Conservation (phyloP, 2,113 vertebrate species). For the Ammodytes marinus region DNA sequence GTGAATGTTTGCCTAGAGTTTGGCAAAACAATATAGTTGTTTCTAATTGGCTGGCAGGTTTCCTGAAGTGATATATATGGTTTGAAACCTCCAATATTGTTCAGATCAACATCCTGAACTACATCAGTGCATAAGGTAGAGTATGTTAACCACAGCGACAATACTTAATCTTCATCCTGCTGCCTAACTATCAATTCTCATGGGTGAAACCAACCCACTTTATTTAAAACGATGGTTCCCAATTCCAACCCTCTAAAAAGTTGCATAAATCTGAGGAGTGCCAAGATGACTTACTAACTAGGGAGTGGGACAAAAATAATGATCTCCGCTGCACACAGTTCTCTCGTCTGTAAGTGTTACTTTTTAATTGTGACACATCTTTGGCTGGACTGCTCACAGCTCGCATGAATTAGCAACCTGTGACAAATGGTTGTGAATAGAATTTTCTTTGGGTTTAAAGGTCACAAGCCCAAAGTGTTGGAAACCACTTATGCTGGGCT, state of each 20-base stretch:
- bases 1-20: too few species aligned
- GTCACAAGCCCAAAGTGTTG: background rate
- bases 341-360: background rate
- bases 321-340: background rate
- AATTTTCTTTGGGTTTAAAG: slow-evolving; percentile 17
- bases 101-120: background rate
- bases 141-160: background rate
- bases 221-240: background rate
- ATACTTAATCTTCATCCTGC: background rate
- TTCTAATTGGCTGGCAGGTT: background rate
- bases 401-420: background rate
- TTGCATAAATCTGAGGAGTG: background rate
- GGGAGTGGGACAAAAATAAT: background rate
- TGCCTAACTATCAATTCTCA: background rate
- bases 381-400: background rate
- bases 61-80: background rate
- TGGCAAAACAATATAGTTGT: background rate
- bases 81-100: background rate
- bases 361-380: background rate
- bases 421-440: background rate
- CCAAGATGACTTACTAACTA: background rate
- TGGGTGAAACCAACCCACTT: background rate
- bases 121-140: background rate
- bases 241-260: background rate
- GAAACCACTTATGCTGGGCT: background rate